Evolutionary conservation across 2,113 vertebrate species (phyloP), one percentile per base, ranked within the genome.

Genomic region (Protobothrops mucrosquamatus): DNA sequence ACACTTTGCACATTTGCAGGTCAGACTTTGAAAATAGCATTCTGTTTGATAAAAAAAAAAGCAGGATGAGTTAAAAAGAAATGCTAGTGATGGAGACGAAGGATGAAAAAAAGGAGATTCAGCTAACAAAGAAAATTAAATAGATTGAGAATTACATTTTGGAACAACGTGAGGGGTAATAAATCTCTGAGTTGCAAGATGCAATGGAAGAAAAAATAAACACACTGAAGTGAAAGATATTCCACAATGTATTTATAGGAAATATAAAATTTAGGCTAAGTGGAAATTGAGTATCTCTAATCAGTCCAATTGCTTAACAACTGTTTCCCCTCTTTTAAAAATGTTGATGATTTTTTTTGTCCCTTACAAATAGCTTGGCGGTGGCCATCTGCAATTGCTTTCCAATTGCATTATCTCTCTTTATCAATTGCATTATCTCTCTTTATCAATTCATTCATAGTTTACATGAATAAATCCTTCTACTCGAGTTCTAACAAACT

Each of bases 41-140:
- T 95, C 95, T 85, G 51, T 18, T 34, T 34, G 20, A 34, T n/a
- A 8, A 12, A 55, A 26, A 95, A 96, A 94, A 59, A 94, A 81
- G 6, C 92, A 94, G 94, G 91, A 81, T 92, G 94, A 95, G 95
- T 94, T 94, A 94, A 96, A 96, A 94, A 39, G 18, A 92, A 94
- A 96, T 55, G 81, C 94, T 96, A 93, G 92, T 14, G 43, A 94
- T 23, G 23, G 23, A 96, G 90, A 88, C 93, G 89, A 92, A 94
- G 39, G 91, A 88, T 95, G 92, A 96, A 96, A 94, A 94, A 95
- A 87, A 94, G 92, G 90, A 89, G 55, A 90, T 94, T 94, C 56
- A 95, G 55, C 11, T 95, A 96, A 96, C 93, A 94, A 95, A 95
- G 51, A n/a, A 91, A 95, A 94, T 93, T 88, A 95, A 94, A 96